Evolutionary conservation across 2,888 invertebrate genomes (phyloP).

Genomic region (Tigriopus californicus): DNA sequence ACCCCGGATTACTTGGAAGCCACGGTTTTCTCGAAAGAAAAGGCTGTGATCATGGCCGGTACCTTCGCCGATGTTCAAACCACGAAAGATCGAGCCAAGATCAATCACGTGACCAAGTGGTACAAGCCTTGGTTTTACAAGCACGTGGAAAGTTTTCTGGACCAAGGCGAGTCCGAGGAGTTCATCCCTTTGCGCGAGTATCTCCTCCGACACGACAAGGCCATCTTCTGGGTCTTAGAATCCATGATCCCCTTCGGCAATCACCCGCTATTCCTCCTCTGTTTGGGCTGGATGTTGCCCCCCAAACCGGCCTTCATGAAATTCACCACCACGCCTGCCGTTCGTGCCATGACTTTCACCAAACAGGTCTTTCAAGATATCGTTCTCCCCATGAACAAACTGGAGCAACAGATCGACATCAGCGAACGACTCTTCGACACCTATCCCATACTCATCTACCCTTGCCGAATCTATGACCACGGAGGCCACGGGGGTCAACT

Average conservation of each 20-base stretch:
- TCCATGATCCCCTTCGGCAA: constrained; percentile 52
- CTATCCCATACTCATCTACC: constrained; percentile 47
- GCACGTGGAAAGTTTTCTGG: constrained; percentile 39
- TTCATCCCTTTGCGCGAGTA: constrained; percentile 44
- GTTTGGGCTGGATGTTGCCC: constrained; percentile 47
- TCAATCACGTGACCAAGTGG: constrained; percentile 41
- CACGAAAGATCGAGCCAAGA: constrained; percentile 20
- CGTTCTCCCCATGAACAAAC: constrained; percentile 42
- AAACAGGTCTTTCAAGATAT: constrained; percentile 53
- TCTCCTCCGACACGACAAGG: constrained; percentile 42
- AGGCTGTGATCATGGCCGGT: constrained; percentile 45
- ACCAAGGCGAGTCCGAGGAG: constrained; percentile 33
- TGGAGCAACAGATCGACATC: constrained; percentile 42
- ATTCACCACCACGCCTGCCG: constrained; percentile 46
- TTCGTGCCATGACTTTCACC: constrained; percentile 46
- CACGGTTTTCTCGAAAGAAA: constrained; percentile 41
- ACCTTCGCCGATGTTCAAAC: constrained; percentile 41
- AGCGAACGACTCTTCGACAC: constrained; percentile 42
- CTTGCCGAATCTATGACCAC: constrained; percentile 30
- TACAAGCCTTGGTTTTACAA: constrained; percentile 54
- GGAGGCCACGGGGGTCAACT: constrained; percentile 34
- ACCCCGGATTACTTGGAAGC: constrained; percentile 44
- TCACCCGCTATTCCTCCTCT: constrained; percentile 37
- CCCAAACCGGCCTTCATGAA: constrained; percentile 52
- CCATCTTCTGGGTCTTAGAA: constrained; percentile 53